Base-by-base conservation (phyloP, 1,140 invertebrate species). In the Diorhabda elongata region DNA sequence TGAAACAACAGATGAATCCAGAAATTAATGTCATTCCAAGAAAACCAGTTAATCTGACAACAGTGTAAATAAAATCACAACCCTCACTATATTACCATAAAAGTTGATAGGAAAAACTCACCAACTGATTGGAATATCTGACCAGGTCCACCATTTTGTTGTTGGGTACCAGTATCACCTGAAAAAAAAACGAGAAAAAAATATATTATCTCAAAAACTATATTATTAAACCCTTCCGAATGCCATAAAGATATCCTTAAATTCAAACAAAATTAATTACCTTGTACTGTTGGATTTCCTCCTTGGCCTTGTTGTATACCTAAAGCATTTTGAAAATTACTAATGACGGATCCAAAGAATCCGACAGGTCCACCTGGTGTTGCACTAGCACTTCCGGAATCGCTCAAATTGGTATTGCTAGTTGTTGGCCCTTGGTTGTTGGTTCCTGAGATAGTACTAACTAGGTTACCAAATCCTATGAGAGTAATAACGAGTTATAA, bases 261-360 rank as follows among this genome's bases (percentile, higher is more conserved):
- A 61, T 3, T 8, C 9, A 42, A 61, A 41, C 47, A 42, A 4
- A 52, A 9, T 7, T 56, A 11, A n/a, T 42, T 58, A 65, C 64
- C 64, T 65, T 65, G 64, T 57, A 42, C 41, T 64, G 43, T 45
- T 26, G 62, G 43, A 64, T n/a, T 7, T 44, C 43, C 47, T 43
- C 52, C 47, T 65, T 44, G 8, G 11, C 26, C 26, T 64, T 44
- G 42, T 44, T 44, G 42, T n/a, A 43, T 44, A 42, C 52, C 52
- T 7, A 65, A 57, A 58, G 47, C 44, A 5, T 65, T 56, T 58
- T 65, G 64, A 42, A 65, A 41, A 9, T 65, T 65, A 43, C 42
- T 65, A 9, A 65, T 52, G 8, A 65, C 41, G 41, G 26, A 41
- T 8, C 47, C 47, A 42, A 65, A 56, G n/a, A 65, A 65, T 26